Conservation (phyloP, 2,888 invertebrate genomes). For the Drosophila neutralis region DNA sequence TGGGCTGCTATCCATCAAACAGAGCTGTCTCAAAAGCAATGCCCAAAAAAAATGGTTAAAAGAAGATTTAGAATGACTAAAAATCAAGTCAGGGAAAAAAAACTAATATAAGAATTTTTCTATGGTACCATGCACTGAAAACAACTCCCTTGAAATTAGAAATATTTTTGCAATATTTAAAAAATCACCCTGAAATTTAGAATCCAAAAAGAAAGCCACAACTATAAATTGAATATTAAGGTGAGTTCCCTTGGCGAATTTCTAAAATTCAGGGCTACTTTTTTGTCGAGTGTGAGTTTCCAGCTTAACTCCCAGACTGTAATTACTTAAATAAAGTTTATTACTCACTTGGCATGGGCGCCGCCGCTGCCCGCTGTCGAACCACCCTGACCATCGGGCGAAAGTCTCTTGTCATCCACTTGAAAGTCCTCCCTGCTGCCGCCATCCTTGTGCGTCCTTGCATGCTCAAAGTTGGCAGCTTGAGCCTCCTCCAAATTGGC, state of each 20-base stretch:
- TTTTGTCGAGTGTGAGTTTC: not conserved
- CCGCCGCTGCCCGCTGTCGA: slow-evolving; percentile 79
- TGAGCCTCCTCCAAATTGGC: slow-evolving; percentile 85
- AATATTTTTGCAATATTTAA: not conserved
- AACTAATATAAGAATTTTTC: not conserved
- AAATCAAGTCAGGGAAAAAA: not conserved
- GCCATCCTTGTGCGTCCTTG: slow-evolving; percentile 33
- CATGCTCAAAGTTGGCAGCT: slow-evolving; percentile 34
- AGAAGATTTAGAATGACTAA: not conserved
- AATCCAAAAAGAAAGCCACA: not conserved
- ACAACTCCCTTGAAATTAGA: not conserved
- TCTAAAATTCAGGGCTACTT: not conserved
- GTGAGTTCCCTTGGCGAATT: not conserved
- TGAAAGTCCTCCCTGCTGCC: slow-evolving; percentile 64
- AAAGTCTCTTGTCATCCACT: slow-evolving; percentile 77
- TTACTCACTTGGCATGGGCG: slow-evolving; percentile 59
- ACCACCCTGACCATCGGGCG: slow-evolving; percentile 82
- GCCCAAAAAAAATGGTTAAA: not conserved
- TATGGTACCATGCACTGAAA: not conserved
- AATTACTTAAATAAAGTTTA: not conserved
- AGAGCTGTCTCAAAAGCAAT: not conserved
- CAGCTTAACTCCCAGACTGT: not conserved
- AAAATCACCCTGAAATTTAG: not conserved
- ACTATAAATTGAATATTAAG: not conserved
- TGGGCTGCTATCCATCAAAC: not conserved